Base-by-base conservation (phyloP, 2,888 invertebrate genomes). In the Spisula solida region DNA sequence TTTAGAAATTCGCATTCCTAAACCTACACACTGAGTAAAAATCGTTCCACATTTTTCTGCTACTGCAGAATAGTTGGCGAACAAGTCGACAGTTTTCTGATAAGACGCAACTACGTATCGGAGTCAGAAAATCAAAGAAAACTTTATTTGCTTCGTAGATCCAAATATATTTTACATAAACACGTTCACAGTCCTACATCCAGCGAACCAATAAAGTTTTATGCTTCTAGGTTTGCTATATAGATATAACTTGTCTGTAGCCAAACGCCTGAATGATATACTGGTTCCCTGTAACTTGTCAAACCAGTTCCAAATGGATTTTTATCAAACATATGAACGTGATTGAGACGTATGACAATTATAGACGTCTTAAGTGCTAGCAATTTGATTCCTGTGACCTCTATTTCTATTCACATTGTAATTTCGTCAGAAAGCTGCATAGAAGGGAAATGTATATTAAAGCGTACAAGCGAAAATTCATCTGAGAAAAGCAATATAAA, bases 81-180 rank as follows among this genome's bases (percentile, higher is more conserved):
- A 31, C n/a, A 14, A 31, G 10, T 20, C 31, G 31, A 75, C 75
- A 31, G 75, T 75, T 34, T 14, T 75, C 75, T 75, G 75, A 31
- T 34, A 75, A 75, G 25, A 75, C 31, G 31, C 18, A 34, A 18
- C 25, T 18, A 16, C 34, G 16, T 18, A 75, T 34, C 75, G 4
- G 31, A 75, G 75, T 34, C 75, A 34, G 18, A 14, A 25, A 75
- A 75, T 75, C 75, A 75, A 31, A 75, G 75, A 31, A 75, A 34
- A 31, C 31, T 75, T 75, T 31, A 31, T 75, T 75, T 34, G 31
- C 34, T 18, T 16, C 31, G 16, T 1, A 29, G 75, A 75, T 75
- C 34, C 31, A 75, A 31, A 75, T 75, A 31, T 75, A 31, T 29
- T 75, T 75, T 8, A 75, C 75, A 75, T 75, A 12, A 75, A 31